These are phyloP conservation scores for Ophraella communa DNA, from an alignment of 2,888 invertebrate genomes.

Conservation along the genomic window DNA sequence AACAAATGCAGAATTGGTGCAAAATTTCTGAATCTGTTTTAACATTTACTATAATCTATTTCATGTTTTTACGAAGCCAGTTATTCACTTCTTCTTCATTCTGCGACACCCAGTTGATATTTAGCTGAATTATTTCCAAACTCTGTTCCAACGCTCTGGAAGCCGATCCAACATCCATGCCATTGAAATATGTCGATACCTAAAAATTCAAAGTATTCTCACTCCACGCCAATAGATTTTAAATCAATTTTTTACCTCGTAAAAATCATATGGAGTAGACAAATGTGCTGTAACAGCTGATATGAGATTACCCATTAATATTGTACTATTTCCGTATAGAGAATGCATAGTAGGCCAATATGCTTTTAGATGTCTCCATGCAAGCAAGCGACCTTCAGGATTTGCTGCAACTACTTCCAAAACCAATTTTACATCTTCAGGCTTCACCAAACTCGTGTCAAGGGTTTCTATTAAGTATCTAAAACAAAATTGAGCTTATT, in stretches of 20 bases:
- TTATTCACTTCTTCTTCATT: slow-evolving; percentile 64
- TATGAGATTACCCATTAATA: slow-evolving; percentile 70
- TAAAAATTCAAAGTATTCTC: too few relatives aligned
- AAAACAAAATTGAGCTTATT: slow-evolving; percentile 47
- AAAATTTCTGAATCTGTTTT: slow-evolving; percentile 8
- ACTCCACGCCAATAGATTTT: too few relatives aligned
- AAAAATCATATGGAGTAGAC: slow-evolving; percentile 76
- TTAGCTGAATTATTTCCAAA: slow-evolving; percentile 79
- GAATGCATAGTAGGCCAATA: slow-evolving; percentile 71
- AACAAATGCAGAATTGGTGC: slow-evolving; percentile 19
- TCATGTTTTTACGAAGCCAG: slow-evolving; percentile 56
- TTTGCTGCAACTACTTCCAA: slow-evolving; percentile 77
- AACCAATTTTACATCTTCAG: slow-evolving; percentile 75
- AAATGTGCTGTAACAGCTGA: slow-evolving; percentile 71
- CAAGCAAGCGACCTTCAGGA: slow-evolving; percentile 71
- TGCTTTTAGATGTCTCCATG: slow-evolving; percentile 76
- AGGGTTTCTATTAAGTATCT: slow-evolving; percentile 78
- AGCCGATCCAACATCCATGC: slow-evolving; percentile 60
- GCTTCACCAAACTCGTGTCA: slow-evolving; percentile 72
- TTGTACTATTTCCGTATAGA: slow-evolving; percentile 70
- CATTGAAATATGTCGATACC: slow-evolving; percentile 60
- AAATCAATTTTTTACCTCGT: too few relatives aligned
- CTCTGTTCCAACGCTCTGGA: slow-evolving; percentile 72
- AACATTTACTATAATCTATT: slow-evolving; percentile 41
- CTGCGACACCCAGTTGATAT: slow-evolving; percentile 78